Evolutionary conservation across 2,888 invertebrate genomes (phyloP).

Genomic region (Carcina quercana): DNA sequence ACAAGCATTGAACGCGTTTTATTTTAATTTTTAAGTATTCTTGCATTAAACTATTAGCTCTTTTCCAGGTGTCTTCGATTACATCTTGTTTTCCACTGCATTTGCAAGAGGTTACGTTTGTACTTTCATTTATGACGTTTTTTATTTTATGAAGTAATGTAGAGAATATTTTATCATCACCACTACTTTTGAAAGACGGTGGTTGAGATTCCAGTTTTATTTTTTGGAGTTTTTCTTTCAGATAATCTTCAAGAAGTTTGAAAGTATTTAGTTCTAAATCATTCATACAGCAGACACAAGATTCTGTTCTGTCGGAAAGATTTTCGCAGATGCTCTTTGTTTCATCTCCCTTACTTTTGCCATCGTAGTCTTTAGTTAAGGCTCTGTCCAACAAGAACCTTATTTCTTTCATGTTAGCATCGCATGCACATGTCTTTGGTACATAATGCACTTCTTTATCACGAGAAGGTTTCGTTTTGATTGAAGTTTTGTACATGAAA

Average conservation of each 20-base stretch:
- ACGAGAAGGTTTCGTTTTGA: no score
- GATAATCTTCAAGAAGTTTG: constrained; percentile 48
- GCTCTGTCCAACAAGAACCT: constrained; percentile 18
- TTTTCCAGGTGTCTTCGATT: constrained; percentile 46
- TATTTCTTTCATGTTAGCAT: constrained; percentile 23
- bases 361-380: constrained; percentile 15
- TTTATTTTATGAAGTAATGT: constrained; percentile 45
- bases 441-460: no score
- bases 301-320: constrained; percentile 16
- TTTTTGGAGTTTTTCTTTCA: constrained; percentile 43
- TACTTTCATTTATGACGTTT: constrained; percentile 43
- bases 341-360: constrained; percentile 25
- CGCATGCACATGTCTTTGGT: constrained; percentile 18
- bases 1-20: constrained; percentile 45
- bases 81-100: constrained; percentile 25
- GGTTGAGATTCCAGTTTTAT: constrained; percentile 35
- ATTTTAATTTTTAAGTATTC: constrained; percentile 64
- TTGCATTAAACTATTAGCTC: constrained; percentile 52
- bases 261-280: constrained; percentile 58
- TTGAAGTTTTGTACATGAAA: no score
- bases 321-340: constrained; percentile 20
- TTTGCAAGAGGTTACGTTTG: constrained; percentile 35
- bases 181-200: constrained; percentile 31
- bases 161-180: constrained; percentile 42
- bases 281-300: constrained; percentile 45